These are phyloP conservation scores for Nymphicus hollandicus DNA, from an alignment of 2,113 vertebrate genomes.

Conservation along the genomic window DNA sequence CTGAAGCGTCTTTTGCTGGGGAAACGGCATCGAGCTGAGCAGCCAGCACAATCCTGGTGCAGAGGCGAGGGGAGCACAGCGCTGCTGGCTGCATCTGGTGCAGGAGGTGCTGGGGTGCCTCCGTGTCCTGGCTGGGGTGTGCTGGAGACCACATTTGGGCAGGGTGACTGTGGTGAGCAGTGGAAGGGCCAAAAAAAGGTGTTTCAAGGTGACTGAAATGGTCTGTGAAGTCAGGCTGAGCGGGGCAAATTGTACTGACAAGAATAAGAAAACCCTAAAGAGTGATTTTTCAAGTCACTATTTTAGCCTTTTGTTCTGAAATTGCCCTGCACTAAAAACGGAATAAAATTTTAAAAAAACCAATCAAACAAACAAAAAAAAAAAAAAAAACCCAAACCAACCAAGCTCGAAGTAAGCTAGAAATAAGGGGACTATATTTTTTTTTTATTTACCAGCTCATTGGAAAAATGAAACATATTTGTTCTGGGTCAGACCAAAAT, in stretches of 20 bases:
- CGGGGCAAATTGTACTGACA: slow-evolving; percentile 22
- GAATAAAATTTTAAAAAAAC: too few relatives aligned
- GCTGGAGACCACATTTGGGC: neutral
- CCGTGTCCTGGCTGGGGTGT: neutral
- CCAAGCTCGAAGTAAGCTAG: slow-evolving; percentile 35
- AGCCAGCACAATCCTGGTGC: fast-evolving
- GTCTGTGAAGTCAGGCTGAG: slow-evolving; percentile 28
- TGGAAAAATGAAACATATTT: slow-evolving; percentile 67
- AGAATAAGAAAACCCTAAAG: slow-evolving; percentile 32
- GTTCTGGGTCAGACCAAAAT: slow-evolving; percentile 60
- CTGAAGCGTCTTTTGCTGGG: slow-evolving; percentile 14
- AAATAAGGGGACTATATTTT: slow-evolving; percentile 42
- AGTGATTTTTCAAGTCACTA: slow-evolving; percentile 21
- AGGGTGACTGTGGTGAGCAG: neutral
- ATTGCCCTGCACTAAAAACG: slow-evolving; percentile 31
- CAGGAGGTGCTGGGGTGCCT: fast-evolving
- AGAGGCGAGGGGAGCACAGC: neutral
- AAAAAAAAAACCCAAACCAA: neutral
- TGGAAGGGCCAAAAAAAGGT: neutral
- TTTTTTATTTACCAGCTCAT: slow-evolving; percentile 53
- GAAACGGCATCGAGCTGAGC: neutral
- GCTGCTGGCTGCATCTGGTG: neutral
- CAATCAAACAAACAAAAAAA: neutral
- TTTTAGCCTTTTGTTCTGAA: slow-evolving; percentile 56
- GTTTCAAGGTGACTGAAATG: neutral